A percentile compares a stretch with the other conserved stretches of the same genome.
These are phyloP conservation scores for Ailuropoda melanoleuca DNA, from an alignment of 2,113 vertebrate species.

Conservation along the genomic window DNA sequence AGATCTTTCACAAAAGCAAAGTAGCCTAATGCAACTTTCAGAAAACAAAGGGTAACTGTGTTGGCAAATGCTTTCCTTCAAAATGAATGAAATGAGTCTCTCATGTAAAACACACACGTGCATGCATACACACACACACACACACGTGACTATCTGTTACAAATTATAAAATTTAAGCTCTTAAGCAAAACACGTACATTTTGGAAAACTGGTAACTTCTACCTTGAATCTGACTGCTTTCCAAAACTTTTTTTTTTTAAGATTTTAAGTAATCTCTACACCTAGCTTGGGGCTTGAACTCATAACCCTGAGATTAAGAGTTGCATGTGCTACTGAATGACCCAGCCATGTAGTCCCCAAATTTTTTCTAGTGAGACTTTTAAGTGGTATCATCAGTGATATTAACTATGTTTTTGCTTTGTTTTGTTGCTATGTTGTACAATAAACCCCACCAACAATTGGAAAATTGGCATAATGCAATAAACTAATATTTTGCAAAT, in stretches of 20 bases:
- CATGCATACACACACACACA: not conserved
- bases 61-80: not conserved
- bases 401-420: not conserved
- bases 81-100: not conserved
- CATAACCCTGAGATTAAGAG: not conserved
- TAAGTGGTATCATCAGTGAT: not conserved
- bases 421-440: not conserved
- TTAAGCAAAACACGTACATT: not conserved
- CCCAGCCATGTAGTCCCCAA: not conserved
- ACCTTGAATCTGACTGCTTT: not conserved
- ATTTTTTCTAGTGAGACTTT: not conserved
- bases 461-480: not conserved
- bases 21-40: not conserved
- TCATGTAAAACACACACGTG: not conserved
- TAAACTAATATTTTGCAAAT: not conserved
- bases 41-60: not conserved
- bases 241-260: not conserved
- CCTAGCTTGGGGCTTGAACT: not conserved
- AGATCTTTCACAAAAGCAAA: not conserved
- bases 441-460: not conserved
- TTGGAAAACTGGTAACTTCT: not conserved
- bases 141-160: not conserved
- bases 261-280: not conserved
- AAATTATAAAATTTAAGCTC: not conserved
- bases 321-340: not conserved